Base-by-base conservation (phyloP, 2,888 invertebrate species). In the Drosophila setosimentum region DNA sequence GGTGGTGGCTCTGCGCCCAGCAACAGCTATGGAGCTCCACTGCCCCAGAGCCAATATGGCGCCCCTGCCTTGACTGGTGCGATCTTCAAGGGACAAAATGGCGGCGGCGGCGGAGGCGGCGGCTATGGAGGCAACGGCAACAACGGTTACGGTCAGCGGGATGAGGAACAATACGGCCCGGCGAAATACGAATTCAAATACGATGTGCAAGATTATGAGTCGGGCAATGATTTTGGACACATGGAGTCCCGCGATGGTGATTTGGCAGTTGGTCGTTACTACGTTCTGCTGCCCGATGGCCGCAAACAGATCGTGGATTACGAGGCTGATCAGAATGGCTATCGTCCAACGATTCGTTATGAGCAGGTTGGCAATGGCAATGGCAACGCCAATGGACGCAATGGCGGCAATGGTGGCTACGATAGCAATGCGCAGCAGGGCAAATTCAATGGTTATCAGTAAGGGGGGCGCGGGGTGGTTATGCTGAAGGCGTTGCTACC, bases 151-250 rank as follows among this genome's bases (percentile, higher is more conserved):
- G 91, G 87, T 13, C 86, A 89, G 77, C 79, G 87, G 42, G 91
- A 83, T 35, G 93, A 93, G 76, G 92, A 92, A 72, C 92, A 92
- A 69, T 91, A 95, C 94, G 95, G 95, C 73, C 96, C 95, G 58
- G 95, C 95, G 18, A 95, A 95, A 93, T 96, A 96, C 93, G 95
- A 94, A 84, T 96, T 95, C 93, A 95, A 95, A 86, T 96, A 96
- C 88, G 95, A 95, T 93, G 96, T 96, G 50, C 94, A 95, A 77
- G 96, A 95, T 67, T 95, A 94, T 8, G 94, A 94, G 37, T 95
- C 95, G 1, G 95, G 95, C 71, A 95, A 95, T 76, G 95, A 95
- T 86, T 96, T 95, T 78, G 96, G 96, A 0, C 96, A 96, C 90
- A 94, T 94, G 85, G 96, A 96, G 91, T 93, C 94, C 8, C 94